phyloP scores from a whole-genome alignment of 2,888 invertebrate species.

The Nephrotoma appendiculata region DNA sequence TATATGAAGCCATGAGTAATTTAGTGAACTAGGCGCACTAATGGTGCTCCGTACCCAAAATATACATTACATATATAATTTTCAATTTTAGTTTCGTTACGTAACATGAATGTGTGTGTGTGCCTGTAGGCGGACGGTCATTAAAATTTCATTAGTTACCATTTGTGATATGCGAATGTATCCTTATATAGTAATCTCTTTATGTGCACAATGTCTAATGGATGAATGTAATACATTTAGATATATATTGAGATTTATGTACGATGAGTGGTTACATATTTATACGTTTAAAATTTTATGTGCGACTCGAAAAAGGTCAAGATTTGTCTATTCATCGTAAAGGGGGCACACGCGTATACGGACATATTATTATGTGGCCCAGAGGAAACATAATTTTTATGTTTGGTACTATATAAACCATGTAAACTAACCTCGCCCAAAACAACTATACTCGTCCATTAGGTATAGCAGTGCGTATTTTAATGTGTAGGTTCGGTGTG shows the following conservation, averaged over 20 bases:
- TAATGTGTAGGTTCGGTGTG: background rate
- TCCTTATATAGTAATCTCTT: background rate
- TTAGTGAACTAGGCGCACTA: background rate
- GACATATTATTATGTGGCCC: background rate
- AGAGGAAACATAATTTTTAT: background rate
- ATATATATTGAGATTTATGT: background rate
- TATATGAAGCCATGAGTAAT: background rate
- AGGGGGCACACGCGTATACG: background rate
- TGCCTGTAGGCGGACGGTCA: background rate
- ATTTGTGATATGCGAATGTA: background rate
- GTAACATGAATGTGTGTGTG: background rate
- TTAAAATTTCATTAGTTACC: background rate
- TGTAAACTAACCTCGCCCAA: background rate
- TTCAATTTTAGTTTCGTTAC: background rate
- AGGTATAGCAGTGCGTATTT: background rate
- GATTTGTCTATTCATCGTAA: background rate
- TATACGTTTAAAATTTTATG: background rate
- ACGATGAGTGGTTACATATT: background rate
- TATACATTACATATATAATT: background rate
- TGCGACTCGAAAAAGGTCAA: background rate
- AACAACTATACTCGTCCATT: background rate
- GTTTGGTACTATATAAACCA: background rate
- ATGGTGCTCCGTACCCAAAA: background rate
- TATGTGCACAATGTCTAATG: no score
- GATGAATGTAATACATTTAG: no score